These are phyloP conservation scores for Premnoplex brunnescens DNA, from an alignment of 2,797 vertebrate genomes.

Conservation along the genomic window DNA sequence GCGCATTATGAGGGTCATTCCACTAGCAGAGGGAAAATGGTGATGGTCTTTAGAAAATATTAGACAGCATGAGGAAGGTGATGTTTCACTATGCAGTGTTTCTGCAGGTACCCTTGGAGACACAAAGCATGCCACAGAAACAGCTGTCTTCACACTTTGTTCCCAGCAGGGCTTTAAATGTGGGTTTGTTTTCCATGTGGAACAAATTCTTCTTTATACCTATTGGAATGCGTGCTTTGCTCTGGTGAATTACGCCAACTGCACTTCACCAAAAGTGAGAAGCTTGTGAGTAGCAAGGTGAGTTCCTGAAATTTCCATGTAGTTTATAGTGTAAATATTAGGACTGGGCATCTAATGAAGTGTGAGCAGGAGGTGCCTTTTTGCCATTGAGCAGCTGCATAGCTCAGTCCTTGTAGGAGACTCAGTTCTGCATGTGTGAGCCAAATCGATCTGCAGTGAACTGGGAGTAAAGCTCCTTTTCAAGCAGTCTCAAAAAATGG, in stretches of 20 bases:
- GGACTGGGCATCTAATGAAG: not conserved
- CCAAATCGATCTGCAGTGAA: not conserved
- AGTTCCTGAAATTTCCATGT: slow-evolving; percentile 14
- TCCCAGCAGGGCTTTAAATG: slow-evolving; percentile 10
- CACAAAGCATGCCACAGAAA: not conserved
- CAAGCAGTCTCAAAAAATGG: not conserved
- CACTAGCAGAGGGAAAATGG: not conserved
- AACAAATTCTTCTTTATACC: not conserved
- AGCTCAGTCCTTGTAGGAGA: not conserved
- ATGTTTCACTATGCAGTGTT: not conserved
- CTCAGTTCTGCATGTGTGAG: not conserved
- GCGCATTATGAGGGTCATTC: not conserved
- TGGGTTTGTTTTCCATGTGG: not conserved
- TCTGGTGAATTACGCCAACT: slow-evolving; percentile 51
- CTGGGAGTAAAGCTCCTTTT: not conserved
- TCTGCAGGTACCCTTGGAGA: not conserved
- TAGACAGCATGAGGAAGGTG: not conserved
- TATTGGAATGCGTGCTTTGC: slow-evolving; percentile 36
- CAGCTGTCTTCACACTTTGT: not conserved
- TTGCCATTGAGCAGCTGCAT: not conserved
- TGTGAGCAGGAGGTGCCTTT: slow-evolving; percentile 9
- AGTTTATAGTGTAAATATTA: slow-evolving; percentile 8
- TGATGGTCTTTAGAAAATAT: not conserved
- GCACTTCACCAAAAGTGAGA: slow-evolving; percentile 1
- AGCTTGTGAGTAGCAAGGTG: slow-evolving; percentile 33